phyloP scores from a whole-genome alignment of 37 sponge, comb jelly and placozoan species.

The Mnemiopsis leidyi region DNA sequence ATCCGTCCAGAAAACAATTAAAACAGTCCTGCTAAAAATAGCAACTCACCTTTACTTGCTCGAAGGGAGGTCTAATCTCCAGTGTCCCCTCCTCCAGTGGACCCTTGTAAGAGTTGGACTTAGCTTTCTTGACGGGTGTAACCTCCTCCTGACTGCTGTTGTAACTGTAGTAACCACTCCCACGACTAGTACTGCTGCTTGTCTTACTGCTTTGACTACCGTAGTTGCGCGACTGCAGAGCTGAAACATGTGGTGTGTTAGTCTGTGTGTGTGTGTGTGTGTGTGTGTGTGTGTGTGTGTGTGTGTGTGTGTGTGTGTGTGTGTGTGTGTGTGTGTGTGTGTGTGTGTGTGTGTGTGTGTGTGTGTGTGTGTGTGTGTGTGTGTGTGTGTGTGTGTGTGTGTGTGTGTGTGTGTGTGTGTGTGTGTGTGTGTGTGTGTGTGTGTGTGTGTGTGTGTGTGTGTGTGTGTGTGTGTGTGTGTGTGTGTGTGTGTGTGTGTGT shows the following conservation, averaged over 20 bases:
- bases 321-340: constrained; percentile 32
- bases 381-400: constrained; percentile 27
- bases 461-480: constrained; percentile 60
- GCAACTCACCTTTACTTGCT: constrained; percentile 25
- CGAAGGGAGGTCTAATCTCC: constrained; percentile 59
- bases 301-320: neutral
- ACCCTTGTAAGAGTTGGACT: neutral
- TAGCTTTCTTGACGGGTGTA: neutral
- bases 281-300: neutral
- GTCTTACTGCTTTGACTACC: neutral
- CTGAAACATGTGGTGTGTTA: neutral
- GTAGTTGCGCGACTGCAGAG: neutral
- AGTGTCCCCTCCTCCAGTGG: constrained; percentile 56
- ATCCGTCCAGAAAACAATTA: too few relatives aligned
- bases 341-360: constrained; percentile 4
- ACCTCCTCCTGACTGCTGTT: neutral
- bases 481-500: constrained; percentile 60
- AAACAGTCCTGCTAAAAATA: too few relatives aligned
- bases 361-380: neutral
- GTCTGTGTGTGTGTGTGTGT: neutral
- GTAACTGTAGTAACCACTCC: constrained; percentile 31
- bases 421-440: constrained; percentile 60
- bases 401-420: constrained; percentile 57
- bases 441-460: constrained; percentile 60
- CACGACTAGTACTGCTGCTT: neutral